These are phyloP conservation scores for Ceryle rudis DNA, from an alignment of 2,797 vertebrate genomes.

Conservation along the genomic window DNA sequence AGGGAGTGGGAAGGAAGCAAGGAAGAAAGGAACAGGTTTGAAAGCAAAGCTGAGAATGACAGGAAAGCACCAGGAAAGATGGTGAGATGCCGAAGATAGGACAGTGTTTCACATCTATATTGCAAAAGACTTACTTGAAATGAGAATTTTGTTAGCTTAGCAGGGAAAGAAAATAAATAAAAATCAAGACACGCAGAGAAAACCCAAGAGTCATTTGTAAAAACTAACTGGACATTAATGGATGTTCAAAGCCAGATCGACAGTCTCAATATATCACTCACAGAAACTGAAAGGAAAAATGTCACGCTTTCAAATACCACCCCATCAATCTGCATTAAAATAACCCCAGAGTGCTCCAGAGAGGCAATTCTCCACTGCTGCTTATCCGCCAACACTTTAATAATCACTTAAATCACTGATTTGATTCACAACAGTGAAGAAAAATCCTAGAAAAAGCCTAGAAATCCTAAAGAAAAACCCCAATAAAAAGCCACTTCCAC, in stretches of 20 bases:
- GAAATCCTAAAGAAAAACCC: not conserved
- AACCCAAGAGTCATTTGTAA: not conserved
- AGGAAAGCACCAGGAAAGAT: not conserved
- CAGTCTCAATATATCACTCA: not conserved
- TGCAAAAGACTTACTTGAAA: not conserved
- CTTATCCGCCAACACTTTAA: not conserved
- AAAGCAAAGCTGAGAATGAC: not conserved
- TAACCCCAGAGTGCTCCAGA: not conserved
- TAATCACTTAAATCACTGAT: not conserved
- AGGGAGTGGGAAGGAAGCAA: not conserved
- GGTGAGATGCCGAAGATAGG: not conserved
- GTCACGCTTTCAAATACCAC: not conserved
- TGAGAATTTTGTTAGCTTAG: not conserved
- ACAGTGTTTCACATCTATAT: not conserved
- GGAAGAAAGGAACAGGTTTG: not conserved
- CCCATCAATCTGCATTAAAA: not conserved
- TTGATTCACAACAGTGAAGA: not conserved
- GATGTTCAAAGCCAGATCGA: not conserved
- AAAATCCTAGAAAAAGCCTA: not conserved
- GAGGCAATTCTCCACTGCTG: not conserved
- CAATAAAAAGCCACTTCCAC: not conserved
- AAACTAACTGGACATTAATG: not conserved
- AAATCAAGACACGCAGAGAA: not conserved
- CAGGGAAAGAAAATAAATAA: not conserved
- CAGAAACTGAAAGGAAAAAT: not conserved